Evolutionary conservation across 2,113 vertebrate genomes (phyloP).

Genomic region (Casuarius casuarius): DNA sequence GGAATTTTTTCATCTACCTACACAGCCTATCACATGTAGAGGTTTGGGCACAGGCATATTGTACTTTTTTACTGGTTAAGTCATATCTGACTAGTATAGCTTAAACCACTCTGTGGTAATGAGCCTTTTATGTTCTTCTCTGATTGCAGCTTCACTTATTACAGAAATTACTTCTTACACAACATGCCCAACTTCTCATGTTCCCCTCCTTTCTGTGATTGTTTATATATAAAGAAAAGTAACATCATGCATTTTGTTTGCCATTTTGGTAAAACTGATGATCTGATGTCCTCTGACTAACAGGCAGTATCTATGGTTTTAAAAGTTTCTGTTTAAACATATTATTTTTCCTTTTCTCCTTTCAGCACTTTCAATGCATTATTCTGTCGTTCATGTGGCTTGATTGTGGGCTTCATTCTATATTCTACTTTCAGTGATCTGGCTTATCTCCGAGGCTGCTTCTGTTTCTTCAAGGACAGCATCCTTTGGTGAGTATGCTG

Average conservation of each 20-base stretch:
- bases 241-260: background rate
- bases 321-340: background rate
- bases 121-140: background rate
- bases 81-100: background rate
- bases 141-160: background rate
- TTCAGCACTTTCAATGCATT: constrained; percentile 82
- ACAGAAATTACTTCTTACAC: background rate
- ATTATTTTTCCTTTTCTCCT: background rate
- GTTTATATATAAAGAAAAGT: background rate
- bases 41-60: background rate
- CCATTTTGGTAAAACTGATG: background rate
- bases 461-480: constrained; percentile 84
- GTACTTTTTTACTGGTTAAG: background rate
- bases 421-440: constrained; percentile 77
- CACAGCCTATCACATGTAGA: too few relatives aligned
- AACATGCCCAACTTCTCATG: rapidly evolving
- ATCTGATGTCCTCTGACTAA: background rate
- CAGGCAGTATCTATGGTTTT: background rate
- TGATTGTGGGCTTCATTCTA: constrained; percentile 78
- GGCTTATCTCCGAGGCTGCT: constrained; percentile 79
- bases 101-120: background rate
- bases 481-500: constrained; percentile 83
- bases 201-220: rapidly evolving
- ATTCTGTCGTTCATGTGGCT: constrained; percentile 79
- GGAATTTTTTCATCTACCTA: background rate